phyloP scores from a whole-genome alignment of 53 echinoderm and acorn worm species.

The Holothuria leucospilota region DNA sequence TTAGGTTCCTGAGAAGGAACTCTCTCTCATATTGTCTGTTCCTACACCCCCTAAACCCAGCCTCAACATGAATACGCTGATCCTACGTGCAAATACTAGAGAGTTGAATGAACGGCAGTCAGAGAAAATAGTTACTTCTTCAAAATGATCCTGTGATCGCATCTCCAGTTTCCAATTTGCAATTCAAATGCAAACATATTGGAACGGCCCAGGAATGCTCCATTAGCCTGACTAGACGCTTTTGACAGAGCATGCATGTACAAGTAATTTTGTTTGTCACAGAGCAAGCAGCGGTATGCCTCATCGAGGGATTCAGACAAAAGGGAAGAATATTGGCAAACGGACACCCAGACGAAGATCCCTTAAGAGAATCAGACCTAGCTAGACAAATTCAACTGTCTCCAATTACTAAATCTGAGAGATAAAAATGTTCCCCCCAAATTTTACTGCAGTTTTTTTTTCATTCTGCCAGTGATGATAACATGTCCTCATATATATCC shows the following conservation, averaged over 20 bases:
- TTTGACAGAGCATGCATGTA: conserved; percentile 15
- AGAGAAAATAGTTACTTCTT: conserved; percentile 23
- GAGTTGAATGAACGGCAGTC: conserved; percentile 42
- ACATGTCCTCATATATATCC: conserved; percentile 11
- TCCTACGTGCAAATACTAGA: not conserved
- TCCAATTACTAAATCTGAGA: conserved; percentile 33
- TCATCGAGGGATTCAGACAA: conserved; percentile 19
- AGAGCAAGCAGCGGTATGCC: too few relatives aligned
- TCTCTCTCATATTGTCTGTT: too few relatives aligned
- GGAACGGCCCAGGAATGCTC: conserved; percentile 34
- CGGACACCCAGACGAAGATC: not conserved
- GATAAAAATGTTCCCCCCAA: conserved; percentile 22
- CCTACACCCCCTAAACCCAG: too few relatives aligned
- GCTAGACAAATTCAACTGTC: conserved; percentile 17
- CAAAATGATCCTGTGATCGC: conserved; percentile 33
- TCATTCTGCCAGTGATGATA: conserved; percentile 2
- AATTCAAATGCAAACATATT: conserved; percentile 43
- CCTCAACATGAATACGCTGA: too few relatives aligned
- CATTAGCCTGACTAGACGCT: conserved; percentile 41
- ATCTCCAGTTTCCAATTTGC: conserved; percentile 33
- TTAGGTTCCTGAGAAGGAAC: conserved; percentile 13
- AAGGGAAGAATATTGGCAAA: too few relatives aligned
- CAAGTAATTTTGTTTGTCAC: conserved; percentile 41
- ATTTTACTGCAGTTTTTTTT: not conserved
- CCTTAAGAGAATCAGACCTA: conserved; percentile 12